These are phyloP conservation scores for Homarus gammarus DNA, from an alignment of 2,888 invertebrate genomes.

Conservation along the genomic window DNA sequence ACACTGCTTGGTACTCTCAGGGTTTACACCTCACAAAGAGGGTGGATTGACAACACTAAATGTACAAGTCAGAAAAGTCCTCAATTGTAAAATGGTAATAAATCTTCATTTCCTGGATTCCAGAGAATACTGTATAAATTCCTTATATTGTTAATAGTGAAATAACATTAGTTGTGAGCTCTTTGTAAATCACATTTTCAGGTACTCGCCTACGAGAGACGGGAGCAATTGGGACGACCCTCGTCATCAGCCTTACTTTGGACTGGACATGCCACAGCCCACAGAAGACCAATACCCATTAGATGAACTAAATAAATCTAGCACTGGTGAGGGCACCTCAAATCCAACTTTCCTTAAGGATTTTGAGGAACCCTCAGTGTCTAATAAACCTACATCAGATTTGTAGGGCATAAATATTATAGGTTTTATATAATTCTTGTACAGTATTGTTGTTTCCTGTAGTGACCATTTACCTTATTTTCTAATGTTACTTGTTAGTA, in stretches of 20 bases:
- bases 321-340: background rate
- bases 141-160: background rate
- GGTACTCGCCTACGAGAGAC: constrained; percentile 10
- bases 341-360: constrained; percentile 22
- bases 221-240: constrained; percentile 42
- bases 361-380: background rate
- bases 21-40: too few relatives aligned
- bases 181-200: background rate
- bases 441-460: background rate
- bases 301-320: background rate
- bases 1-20: too few relatives aligned
- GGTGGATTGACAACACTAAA: too few relatives aligned
- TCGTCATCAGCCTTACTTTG: constrained; percentile 19
- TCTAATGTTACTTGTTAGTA: too few relatives aligned
- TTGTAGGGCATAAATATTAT: constrained; percentile 2
- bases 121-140: too few relatives aligned
- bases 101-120: too few relatives aligned
- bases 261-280: constrained; percentile 14
- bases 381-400: constrained; percentile 10
- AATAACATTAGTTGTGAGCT: background rate
- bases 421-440: background rate
- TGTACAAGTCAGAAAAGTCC: background rate
- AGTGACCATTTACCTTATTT: too few relatives aligned
- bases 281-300: constrained; percentile 14
- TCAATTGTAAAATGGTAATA: background rate